phyloP scores from a whole-genome alignment of 1,140 invertebrate species.

The Orussus abietinus region DNA sequence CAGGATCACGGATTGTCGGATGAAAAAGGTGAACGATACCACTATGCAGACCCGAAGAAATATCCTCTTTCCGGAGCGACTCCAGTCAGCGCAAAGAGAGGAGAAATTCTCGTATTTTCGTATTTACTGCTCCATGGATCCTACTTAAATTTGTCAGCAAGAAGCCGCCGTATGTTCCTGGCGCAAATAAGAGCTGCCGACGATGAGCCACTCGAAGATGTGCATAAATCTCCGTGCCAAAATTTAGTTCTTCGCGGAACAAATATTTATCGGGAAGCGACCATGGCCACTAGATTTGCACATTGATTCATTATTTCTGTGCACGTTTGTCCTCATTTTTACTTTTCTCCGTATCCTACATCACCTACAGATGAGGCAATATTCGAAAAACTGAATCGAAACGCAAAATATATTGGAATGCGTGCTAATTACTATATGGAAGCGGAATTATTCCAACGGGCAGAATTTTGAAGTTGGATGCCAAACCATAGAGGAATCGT shows the following conservation, averaged over 20 bases:
- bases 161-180: conserved; percentile 58
- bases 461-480: too few species aligned
- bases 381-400: not conserved
- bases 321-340: conserved; percentile 11
- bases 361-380: not conserved
- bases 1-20: conserved; percentile 49
- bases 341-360: conserved; percentile 1
- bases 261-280: conserved; percentile 45
- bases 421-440: not conserved
- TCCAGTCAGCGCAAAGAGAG: conserved; percentile 54
- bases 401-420: conserved; percentile 3
- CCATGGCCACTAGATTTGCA: conserved; percentile 42
- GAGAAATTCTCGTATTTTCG: conserved; percentile 60
- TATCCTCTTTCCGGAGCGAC: conserved; percentile 57
- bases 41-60: conserved; percentile 57
- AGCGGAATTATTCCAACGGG: not conserved
- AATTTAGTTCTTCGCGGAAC: conserved; percentile 52
- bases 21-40: conserved; percentile 45
- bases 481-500: too few species aligned
- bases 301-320: conserved; percentile 17
- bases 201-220: conserved; percentile 50
- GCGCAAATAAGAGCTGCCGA: conserved; percentile 56
- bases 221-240: conserved; percentile 54
- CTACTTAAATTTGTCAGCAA: conserved; percentile 54
- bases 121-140: conserved; percentile 62